Percentiles rank a stretch among this genome's conserved stretches.
Evolutionary conservation across 2,113 vertebrate genomes (phyloP).

Genomic region (Illadopsis cleaveri): DNA sequence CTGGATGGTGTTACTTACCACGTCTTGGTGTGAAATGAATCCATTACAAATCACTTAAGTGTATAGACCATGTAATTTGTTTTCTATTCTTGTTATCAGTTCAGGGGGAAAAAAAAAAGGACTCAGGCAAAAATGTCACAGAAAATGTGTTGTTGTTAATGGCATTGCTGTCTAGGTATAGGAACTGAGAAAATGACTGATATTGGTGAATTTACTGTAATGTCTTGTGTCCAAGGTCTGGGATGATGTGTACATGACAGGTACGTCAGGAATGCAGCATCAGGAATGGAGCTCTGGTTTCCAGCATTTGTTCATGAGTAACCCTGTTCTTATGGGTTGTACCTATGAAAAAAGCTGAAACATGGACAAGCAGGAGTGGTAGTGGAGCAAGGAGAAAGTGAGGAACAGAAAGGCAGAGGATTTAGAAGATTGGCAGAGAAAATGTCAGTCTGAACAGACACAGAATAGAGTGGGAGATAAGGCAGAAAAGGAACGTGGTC

Average conservation of each 20-base stretch:
- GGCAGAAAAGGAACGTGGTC: background rate
- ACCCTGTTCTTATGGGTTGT: background rate
- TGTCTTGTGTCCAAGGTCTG: background rate
- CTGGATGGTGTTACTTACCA: constrained; percentile 34
- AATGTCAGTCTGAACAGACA: background rate
- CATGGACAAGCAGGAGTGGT: background rate
- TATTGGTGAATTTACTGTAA: background rate
- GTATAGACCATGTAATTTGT: constrained; percentile 41
- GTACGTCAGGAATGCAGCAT: background rate
- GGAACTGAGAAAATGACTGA: background rate
- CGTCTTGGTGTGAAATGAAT: constrained; percentile 37
- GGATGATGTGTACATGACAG: background rate
- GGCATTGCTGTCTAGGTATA: background rate
- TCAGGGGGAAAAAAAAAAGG: background rate
- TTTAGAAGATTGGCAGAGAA: background rate
- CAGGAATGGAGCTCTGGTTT: background rate
- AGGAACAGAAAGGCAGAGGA: background rate
- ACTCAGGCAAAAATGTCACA: constrained; percentile 13
- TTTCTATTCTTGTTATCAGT: constrained; percentile 35
- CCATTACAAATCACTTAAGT: constrained; percentile 44
- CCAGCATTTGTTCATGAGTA: background rate
- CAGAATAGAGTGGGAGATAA: background rate
- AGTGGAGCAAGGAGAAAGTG: background rate
- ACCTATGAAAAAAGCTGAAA: background rate
- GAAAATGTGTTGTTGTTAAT: constrained; percentile 23